Base-by-base conservation (phyloP, 92 coral and sea anemone species). In the Palythoa caribaeorum region DNA sequence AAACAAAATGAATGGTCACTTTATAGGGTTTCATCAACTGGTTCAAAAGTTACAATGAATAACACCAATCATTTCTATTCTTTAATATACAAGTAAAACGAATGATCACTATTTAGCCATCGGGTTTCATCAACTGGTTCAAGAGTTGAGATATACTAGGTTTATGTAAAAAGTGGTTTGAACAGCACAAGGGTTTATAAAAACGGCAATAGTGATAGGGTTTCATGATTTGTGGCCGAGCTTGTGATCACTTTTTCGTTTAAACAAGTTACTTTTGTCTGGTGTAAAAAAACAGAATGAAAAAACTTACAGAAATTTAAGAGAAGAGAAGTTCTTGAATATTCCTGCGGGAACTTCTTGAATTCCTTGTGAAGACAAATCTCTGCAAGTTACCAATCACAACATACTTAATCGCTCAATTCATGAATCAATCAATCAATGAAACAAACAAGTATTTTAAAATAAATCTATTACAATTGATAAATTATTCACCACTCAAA, bases 281-380 rank as follows among this genome's bases (percentile, higher is more conserved):
- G 21, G 35, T 8, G 9, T 21, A 75, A 14, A 10, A 36, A 15
- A 7, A 36, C 7, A 1, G 9, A 6, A 36, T 63, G 9, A n/a
- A 3, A 15, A 63, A 11, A 91, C 98, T 95, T 80, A 95, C 98
- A 95, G 89, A 86, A 90, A 93, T 71, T 74, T 88, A 73, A 95
- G 93, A 2, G 92, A 86, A 8, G 96, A 89, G 66, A 93, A 91
- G 73, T 93, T 95, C 51, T 91, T 90, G 77, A 95, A 95, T 36
- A 91, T 63, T 72, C 98, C 98, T 54, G 91, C 88, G 3, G 98
- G 94, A 48, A 95, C 92, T 38, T 77, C 84, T 16, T 73, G 81
- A 12, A 95, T 95, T 14, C 90, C 91, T 21, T 83, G 92, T 5
- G 98, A 93, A 7, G 98, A 95, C 21, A 95, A 80, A 83, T 95